Evolutionary conservation across 1,140 invertebrate genomes (phyloP).

Genomic region (Drosophila pandora): DNA sequence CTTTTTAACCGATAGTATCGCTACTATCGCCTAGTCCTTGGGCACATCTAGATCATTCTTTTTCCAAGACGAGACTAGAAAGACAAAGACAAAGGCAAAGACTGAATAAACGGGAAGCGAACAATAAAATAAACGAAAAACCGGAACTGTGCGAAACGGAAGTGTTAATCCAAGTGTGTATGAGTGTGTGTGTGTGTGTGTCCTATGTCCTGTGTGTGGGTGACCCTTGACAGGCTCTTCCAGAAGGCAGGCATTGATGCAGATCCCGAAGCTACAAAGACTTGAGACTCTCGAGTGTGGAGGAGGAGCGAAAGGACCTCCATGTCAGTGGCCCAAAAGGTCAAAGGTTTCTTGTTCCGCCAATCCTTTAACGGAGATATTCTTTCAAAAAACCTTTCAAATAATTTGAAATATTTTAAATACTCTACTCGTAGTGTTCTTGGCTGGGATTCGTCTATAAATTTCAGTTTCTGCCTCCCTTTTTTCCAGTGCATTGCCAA

Average conservation of each 20-base stretch:
- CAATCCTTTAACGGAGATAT: too few species aligned
- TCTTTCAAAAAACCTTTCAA: neutral
- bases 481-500: slow-evolving; percentile 49
- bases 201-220: neutral
- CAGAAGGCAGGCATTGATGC: slow-evolving; percentile 1
- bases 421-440: neutral
- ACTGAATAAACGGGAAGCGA: slow-evolving; percentile 33
- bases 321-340: slow-evolving; percentile 30
- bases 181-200: neutral
- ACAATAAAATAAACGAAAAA: slow-evolving; percentile 54
- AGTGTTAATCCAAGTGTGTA: slow-evolving; percentile 50
- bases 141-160: slow-evolving; percentile 40
- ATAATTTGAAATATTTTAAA: neutral
- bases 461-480: slow-evolving; percentile 30
- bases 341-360: slow-evolving; percentile 12
- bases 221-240: slow-evolving; percentile 19
- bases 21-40: neutral
- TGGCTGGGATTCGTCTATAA: slow-evolving; percentile 35
- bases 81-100: slow-evolving; percentile 44
- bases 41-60: neutral
- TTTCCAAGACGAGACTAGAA: neutral
- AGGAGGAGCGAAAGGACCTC: neutral
- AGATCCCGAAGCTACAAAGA: slow-evolving; percentile 9
- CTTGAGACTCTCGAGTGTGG: slow-evolving; percentile 18
- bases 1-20: too few species aligned